Base-by-base conservation (phyloP, 2,888 invertebrate genomes). In the Ceraclea dissimilis region DNA sequence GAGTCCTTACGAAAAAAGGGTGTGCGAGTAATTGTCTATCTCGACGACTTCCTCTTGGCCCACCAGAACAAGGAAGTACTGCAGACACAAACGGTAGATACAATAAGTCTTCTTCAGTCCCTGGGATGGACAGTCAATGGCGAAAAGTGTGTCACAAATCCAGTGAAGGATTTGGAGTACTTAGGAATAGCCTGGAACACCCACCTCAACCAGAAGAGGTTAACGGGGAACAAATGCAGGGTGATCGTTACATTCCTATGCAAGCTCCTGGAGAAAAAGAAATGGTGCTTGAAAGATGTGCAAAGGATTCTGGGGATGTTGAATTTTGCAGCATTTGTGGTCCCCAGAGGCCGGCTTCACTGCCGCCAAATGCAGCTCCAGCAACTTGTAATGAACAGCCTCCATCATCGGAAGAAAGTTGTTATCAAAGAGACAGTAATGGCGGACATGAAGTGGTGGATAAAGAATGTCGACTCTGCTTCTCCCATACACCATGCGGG, bases 31-130 rank as follows among this genome's bases (percentile, higher is more conserved):
- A 2, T 55, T 13, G 31, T 50, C 11, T 43, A 44, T 16, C 49
- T 54, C 2, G 49, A 54, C 54, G 54, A 54, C 39, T 54, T 54
- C 31, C 48, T 49, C n/a, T 22, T 54, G 2, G 43, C n/a, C 5
- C 43, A 43, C 17, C 43, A 43, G 13, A 17, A 43, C 5, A 43
- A 6, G 26, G 43, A 43, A 5, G 13, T 17, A 16, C 43, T 43
- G n/a, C 5, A 16, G 5, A 13, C 13, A 43, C 43, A 43, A 13
- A 43, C 43, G 4, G 5, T 8, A 43, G 43, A 43, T 2, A 17
- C 43, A 8, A 2, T 17, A 13, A 43, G 5, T 2, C 43, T 43
- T 43, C 43, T 43, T 5, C 6, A 16, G 13, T 2, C 4, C 6
- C 43, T 43, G 43, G 43, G 43, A 43, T 43, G n/a, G 17, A 16